Evolutionary conservation across 92 coral and sea anemone genomes (phyloP), one percentile per base, ranked within the genome.

Genomic region (Blastomussa wellsi): DNA sequence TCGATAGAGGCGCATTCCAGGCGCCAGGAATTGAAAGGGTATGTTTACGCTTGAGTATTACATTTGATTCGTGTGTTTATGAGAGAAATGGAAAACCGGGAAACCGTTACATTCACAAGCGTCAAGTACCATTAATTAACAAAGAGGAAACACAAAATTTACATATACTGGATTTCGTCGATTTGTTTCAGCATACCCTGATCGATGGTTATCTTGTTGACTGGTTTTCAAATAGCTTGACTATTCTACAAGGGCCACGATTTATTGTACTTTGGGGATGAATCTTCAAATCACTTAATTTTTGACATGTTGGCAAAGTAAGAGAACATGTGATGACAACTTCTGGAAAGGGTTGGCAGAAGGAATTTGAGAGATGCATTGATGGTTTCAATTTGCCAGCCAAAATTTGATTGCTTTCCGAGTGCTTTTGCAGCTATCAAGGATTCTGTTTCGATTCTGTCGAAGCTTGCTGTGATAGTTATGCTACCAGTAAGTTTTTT

Each of bases 321-420:
- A 68, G 78, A 71, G 62, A 70, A 52, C 7, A 22, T 82, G 86
- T 82, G 86, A 17, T 82, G 86, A 82, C 86, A 82, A 79, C 69
- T 71, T n/a, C 33, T 26, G 31, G 12, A 49, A 67, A 47, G 65
- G 11, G 66, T 49, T 31, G 78, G 78, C 55, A 24, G 2, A 53
- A 71, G 37, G 86, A 82, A 82, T 82, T 53, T 82, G 36, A 82
- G 52, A 71, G 36, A 82, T 82, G 77, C 26, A 72, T 38, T 71
- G 60, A 71, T 24, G 69, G 36, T 15, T 74, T 75, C 22, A 28
- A 22, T 83, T 9, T 62, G 80, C 22, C 72, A 83, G 80, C 81
- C 87, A 74, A 48, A 71, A 60, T 74, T 35, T 73, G 74, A 83
- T 83, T 83, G 60, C 33, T 83, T 83, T 74, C 64, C 62, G 26